phyloP scores from a whole-genome alignment of 2,797 vertebrate species.

The Myotis pilosus region DNA sequence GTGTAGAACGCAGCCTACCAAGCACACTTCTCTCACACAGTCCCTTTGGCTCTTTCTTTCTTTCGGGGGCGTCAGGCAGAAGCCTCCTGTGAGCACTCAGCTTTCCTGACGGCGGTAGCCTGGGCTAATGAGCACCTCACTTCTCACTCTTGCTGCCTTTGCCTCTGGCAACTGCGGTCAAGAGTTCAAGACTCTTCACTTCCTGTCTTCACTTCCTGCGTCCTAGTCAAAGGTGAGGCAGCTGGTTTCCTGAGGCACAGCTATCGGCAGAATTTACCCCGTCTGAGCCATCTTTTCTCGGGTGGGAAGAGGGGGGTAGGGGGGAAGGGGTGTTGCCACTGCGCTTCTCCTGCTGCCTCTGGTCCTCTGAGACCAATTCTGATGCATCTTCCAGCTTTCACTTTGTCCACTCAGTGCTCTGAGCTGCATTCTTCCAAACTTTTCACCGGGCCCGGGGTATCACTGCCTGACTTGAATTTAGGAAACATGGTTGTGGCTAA shows the following conservation, averaged over 20 bases:
- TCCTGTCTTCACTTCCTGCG: not conserved
- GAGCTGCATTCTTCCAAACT: not conserved
- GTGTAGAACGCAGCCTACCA: not conserved
- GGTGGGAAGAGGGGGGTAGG: not conserved
- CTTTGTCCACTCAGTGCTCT: not conserved
- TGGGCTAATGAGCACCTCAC: not conserved
- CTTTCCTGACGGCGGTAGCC: not conserved
- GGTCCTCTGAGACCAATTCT: not conserved
- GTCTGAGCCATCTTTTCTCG: not conserved
- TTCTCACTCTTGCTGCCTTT: not conserved
- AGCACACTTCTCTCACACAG: not conserved
- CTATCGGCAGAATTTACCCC: not conserved
- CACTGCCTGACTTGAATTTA: not conserved
- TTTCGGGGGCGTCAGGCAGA: not conserved
- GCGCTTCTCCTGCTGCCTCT: not conserved
- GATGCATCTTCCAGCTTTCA: not conserved
- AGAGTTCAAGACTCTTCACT: not conserved
- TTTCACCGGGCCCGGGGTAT: not conserved
- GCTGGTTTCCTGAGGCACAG: not conserved
- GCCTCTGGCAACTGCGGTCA: not conserved
- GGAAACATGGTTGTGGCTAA: not conserved
- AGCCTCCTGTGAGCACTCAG: not conserved
- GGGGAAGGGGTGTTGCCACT: rapidly evolving
- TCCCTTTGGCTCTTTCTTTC: not conserved
- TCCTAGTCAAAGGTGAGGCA: not conserved